These are phyloP conservation scores for Zootoca vivipara DNA, from an alignment of 2,113 vertebrate species.

Conservation along the genomic window DNA sequence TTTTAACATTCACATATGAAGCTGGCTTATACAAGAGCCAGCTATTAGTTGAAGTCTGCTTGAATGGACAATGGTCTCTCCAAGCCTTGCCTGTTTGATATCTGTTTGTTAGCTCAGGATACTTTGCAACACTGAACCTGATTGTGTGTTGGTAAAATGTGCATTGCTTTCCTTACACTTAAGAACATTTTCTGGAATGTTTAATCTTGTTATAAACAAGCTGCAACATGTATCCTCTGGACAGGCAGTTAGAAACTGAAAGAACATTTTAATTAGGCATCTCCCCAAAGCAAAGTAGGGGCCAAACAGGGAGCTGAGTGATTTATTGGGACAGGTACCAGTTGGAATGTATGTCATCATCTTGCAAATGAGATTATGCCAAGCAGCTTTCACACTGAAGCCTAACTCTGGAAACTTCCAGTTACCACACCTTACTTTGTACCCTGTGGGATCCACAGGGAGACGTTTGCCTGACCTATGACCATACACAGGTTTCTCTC, in stretches of 20 bases:
- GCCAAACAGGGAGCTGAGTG: neutral
- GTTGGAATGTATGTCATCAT: neutral
- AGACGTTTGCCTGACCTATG: neutral
- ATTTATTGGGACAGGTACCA: neutral
- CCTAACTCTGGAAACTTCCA: neutral
- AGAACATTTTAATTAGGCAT: neutral
- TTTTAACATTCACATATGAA: too few relatives aligned
- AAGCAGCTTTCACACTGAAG: neutral
- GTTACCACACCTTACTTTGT: neutral
- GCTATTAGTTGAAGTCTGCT: neutral
- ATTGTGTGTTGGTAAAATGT: neutral
- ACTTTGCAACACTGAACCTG: neutral
- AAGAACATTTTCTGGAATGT: neutral
- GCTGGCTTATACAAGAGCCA: neutral
- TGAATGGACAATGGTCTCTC: neutral
- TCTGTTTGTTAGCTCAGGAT: neutral
- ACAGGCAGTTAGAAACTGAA: neutral
- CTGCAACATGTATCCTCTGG: neutral
- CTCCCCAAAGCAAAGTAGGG: neutral
- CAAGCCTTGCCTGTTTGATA: neutral
- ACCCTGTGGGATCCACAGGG: neutral
- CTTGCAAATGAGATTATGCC: neutral
- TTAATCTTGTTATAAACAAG: neutral
- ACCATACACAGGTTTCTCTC: neutral
- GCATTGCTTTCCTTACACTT: neutral